Base-by-base conservation (phyloP, 2,888 invertebrate species). In the Thecocarcelia acutangulata region DNA sequence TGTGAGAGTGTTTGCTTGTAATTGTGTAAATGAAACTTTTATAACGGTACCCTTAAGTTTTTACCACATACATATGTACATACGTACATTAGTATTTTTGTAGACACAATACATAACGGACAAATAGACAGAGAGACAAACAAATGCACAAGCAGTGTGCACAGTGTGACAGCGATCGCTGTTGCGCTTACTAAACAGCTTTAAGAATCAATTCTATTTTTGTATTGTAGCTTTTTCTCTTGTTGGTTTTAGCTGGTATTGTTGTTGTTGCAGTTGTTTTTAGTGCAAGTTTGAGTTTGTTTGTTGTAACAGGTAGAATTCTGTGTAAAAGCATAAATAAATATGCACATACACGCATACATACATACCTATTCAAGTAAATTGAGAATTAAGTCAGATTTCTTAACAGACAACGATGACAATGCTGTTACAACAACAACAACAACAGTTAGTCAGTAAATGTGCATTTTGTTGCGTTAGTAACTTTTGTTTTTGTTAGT, bases 11-110 rank as follows among this genome's bases (percentile, higher is more conserved):
- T 54, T 21, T 44, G 11, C 19, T 40, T 66, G 24, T 48, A 48
- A 50, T 58, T 48, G 59, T 56, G 15, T 63, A 59, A 66, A 78
- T 63, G 69, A 70, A 77, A 33, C 44, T 72, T 78, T 74, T 17
- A 63, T 81, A 81, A 81, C 81, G 81, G 81, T 81, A 81, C 56
- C 72, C 68, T 74, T 59, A 68, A 48, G 48, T 64, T 46, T 64
- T 54, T 28, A 59, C 28, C 17, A 12, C 77, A 77, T 56, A 56
- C 44, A 54, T 3, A 33, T 56, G 3, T 54, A 37, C 11, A 33
- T 46, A 37, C 11, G 8, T 8, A 33, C 33, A 33, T 9, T 8
- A 33, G 6, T 9, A n/a, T n/a, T n/a, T n/a, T n/a, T n/a, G n/a
- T 33, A 33, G 8, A 3, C 9, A 37, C 4, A 48, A 46, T 40